These are phyloP conservation scores for Tipula unca DNA, from an alignment of 2,888 invertebrate species.

Conservation along the genomic window DNA sequence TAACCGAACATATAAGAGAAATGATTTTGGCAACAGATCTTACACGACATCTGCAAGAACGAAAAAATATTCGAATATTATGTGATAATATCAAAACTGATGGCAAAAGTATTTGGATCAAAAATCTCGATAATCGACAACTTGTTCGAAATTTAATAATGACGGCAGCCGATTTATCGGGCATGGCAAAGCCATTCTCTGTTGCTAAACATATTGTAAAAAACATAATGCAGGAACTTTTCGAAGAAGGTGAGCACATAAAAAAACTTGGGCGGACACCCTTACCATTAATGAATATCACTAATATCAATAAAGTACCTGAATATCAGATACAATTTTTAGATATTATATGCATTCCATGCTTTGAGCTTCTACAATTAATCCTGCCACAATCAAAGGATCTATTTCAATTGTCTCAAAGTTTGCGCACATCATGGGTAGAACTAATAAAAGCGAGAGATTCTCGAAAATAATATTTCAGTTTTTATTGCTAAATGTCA, in stretches of 20 bases:
- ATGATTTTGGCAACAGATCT: not conserved
- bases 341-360: conserved; percentile 51
- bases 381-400: conserved; percentile 44
- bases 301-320: conserved; percentile 48
- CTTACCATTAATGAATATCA: conserved; percentile 55
- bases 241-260: conserved; percentile 50
- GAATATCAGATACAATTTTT: conserved; percentile 57
- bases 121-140: not conserved
- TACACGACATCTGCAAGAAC: not conserved
- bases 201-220: conserved; percentile 45
- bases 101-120: not conserved
- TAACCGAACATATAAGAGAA: not conserved
- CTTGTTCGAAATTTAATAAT: conserved; percentile 36
- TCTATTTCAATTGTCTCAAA: no score
- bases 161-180: conserved; percentile 54
- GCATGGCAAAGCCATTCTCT: conserved; percentile 50
- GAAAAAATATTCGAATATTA: not conserved
- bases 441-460: no score
- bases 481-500: no score
- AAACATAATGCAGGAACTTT: conserved; percentile 34
- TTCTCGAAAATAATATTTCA: no score
- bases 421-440: no score
- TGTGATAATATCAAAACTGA: not conserved
- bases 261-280: conserved; percentile 50
- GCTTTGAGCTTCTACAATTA: conserved; percentile 46